Evolutionary conservation across 2,113 vertebrate species (phyloP).

Genomic region (Cromileptes altivelis): DNA sequence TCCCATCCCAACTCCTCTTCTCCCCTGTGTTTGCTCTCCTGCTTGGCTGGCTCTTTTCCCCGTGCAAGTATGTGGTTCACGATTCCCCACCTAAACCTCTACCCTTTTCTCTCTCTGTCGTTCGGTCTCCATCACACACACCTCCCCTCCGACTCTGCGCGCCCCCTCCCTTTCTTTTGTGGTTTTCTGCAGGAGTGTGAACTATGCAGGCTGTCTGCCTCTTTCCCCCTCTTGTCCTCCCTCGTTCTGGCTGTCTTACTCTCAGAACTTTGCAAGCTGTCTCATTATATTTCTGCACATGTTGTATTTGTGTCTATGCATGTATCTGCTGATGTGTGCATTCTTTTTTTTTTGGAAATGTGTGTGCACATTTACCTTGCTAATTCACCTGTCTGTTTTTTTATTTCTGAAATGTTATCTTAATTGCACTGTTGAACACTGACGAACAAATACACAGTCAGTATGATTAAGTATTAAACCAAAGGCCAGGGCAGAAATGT

Average conservation of each 20-base stretch:
- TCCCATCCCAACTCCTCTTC: slow-evolving; percentile 8
- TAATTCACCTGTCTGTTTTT: slow-evolving; percentile 14
- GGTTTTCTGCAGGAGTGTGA: slow-evolving; percentile 42
- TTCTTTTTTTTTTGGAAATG: slow-evolving; percentile 1
- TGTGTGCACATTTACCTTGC: neutral
- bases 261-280: slow-evolving; percentile 38
- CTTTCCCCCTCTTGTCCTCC: neutral
- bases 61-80: slow-evolving; percentile 28
- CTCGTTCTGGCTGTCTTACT: neutral
- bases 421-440: slow-evolving; percentile 8
- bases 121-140: slow-evolving; percentile 12
- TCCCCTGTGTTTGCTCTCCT: slow-evolving; percentile 17
- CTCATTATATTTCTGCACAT: slow-evolving; percentile 60
- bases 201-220: slow-evolving; percentile 28
- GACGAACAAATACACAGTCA: neutral
- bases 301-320: slow-evolving; percentile 42
- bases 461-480: neutral
- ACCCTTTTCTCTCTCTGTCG: slow-evolving; percentile 4
- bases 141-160: neutral
- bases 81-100: slow-evolving; percentile 24
- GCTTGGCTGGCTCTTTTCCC: slow-evolving; percentile 33
- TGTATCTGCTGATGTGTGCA: slow-evolving; percentile 53
- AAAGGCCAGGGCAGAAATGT: neutral
- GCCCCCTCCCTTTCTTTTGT: neutral
- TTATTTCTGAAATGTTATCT: slow-evolving; percentile 4